Base-by-base conservation (phyloP, 1,140 invertebrate species). In the Lethrus apterus region DNA sequence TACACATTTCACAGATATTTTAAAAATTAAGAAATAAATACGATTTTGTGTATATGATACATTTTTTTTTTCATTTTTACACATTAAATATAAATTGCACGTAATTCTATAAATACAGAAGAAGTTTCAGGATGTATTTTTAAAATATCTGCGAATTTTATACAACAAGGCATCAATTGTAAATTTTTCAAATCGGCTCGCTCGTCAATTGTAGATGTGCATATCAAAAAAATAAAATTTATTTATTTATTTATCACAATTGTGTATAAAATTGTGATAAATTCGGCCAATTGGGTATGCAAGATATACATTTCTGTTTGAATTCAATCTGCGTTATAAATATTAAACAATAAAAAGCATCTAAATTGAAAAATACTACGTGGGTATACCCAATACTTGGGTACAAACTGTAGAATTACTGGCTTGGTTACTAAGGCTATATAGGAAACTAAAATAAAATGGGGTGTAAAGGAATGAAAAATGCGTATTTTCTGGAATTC, bases 1-100 rank as follows among this genome's bases (percentile, higher is more conserved):
- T 36, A 36, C 17, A 36, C 19, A 33, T 36, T 36, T 36, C 11
- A 36, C 34, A 36, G 34, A 36, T 36, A 36, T 36, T 36, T 36
- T 36, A 36, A 36, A 36, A 36, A 18, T 10, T 3, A 17, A 17
- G 34, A 3, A 17, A 36, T 18, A 9, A n/a, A 18, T 20, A 36
- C 4, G 10, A 36, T 26, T 7, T n/a, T n/a, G n/a, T n/a, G n/a
- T n/a, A n/a, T n/a, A 26, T 26, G n/a, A 26, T n/a, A 26, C 24
- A 3, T 17, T 10, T 17, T 17, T 34, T 14, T 10, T 9, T 15
- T 36, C 19, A 36, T n/a, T 36, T 36, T 36, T 13, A 36, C 23
- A 36, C 11, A 36, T 36, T 20, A 36, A 20, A 17, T 9, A 34
- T 34, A 34, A 17, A 36, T 36, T 36, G 34, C 34, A 36, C 34